Evolutionary conservation across 2,797 vertebrate genomes (phyloP), one percentile per base, ranked within the genome.

Genomic region (Aeoliscus strigatus): DNA sequence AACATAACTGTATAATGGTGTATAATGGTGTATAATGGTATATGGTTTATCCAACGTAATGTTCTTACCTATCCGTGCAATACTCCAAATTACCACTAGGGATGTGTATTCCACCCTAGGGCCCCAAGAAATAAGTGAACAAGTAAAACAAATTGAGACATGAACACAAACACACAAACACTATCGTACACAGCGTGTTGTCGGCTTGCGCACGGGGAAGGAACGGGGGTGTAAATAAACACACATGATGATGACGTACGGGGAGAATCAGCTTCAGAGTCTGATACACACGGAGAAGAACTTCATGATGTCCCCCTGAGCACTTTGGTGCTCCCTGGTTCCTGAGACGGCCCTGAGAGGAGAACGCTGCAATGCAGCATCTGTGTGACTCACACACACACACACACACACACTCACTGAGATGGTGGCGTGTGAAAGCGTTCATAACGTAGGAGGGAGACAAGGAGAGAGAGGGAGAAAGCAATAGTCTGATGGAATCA

Each of bases 341-440:
- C 75, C 71, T 73, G 61, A 76, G 69, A 59, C 62, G 53, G 73
- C 75, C 69, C 73, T 75, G 69, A 73, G 53, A 69, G 54, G 66
- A 83, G 75, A 84, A 79, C 79, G 78, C 86, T 77, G 87, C 87
- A 89, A 79, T 88, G 86, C 86, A 86, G 86, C 81, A 86, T 77
- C 71, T 75, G 73, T 78, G 78, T 83, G 80, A 86, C 70, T 80
- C 68, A 83, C 63, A 57, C 54, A 57, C 40, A 32, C 27, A 23
- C 64, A 50, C 46, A 17, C 42, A 28, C 51, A 31, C 41, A 25
- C 58, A 26, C 47, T n/a, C 44, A 24, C 55, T 39, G 45, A 70
- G 52, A 72, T 69, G 61, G 63, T 44, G 33, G 63, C 60, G 47
- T 64, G 64, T 66, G 57, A 73, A 72, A 75, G 72, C 72, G 74